Conservation (phyloP, 2,113 vertebrate genomes). For the Scopus umbretta region DNA sequence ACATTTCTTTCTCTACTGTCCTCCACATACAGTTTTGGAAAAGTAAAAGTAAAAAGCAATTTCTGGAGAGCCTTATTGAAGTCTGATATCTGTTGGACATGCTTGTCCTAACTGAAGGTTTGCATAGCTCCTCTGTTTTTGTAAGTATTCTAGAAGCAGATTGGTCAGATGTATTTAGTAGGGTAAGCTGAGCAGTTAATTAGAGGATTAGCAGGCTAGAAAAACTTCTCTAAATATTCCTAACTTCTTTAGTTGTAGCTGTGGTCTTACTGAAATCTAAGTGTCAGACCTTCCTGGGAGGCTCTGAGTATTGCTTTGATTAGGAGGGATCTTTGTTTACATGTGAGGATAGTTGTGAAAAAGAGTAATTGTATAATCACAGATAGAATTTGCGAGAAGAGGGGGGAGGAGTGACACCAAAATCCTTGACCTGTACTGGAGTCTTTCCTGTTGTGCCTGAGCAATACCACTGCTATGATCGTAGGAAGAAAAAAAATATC, state of each 20-base stretch:
- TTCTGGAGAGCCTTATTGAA: neutral
- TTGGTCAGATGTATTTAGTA: neutral
- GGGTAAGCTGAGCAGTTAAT: slow-evolving; percentile 15
- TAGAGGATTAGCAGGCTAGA: slow-evolving; percentile 8
- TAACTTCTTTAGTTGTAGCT: neutral
- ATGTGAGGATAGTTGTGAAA: neutral
- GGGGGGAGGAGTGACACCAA: neutral
- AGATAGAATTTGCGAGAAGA: neutral
- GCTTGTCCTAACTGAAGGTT: neutral
- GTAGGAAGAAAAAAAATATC: neutral
- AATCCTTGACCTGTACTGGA: neutral
- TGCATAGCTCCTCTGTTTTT: neutral
- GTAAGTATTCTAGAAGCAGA: neutral
- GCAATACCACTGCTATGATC: neutral
- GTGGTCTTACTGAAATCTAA: neutral
- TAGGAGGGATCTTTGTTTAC: neutral
- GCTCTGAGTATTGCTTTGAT: neutral
- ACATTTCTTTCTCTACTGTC: neutral
- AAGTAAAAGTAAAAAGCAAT: neutral
- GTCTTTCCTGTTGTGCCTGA: neutral
- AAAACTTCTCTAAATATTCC: neutral
- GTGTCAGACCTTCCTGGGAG: neutral
- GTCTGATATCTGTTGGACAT: neutral
- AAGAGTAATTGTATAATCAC: neutral
- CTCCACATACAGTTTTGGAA: neutral